phyloP scores from a whole-genome alignment of 2,113 vertebrate genomes.

The Thalassarche chlororhynchos region DNA sequence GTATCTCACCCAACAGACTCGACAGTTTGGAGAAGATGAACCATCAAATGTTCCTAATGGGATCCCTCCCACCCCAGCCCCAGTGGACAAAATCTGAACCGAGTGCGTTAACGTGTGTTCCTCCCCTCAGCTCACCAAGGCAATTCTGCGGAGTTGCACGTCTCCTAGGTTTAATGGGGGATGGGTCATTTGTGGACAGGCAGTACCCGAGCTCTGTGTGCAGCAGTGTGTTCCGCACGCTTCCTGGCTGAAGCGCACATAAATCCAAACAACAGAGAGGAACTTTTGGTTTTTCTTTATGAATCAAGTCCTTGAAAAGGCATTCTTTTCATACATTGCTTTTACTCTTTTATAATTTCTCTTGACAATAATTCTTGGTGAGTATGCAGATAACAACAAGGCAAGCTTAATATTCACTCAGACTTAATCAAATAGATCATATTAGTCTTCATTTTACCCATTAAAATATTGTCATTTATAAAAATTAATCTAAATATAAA shows the following conservation, averaged over 20 bases:
- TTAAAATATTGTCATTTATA: slow-evolving; percentile 84
- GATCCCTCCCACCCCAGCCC: neutral
- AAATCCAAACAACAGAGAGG: slow-evolving; percentile 28
- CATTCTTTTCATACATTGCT: slow-evolving; percentile 67
- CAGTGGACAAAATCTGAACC: neutral
- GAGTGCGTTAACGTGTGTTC: accelerated
- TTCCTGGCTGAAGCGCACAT: neutral
- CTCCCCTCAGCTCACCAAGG: neutral
- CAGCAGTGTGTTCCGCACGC: accelerated
- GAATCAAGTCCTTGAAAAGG: slow-evolving; percentile 33
- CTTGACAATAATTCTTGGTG: slow-evolving; percentile 67
- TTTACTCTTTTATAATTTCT: slow-evolving; percentile 74
- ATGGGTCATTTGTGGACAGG: neutral
- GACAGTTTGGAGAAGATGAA: neutral
- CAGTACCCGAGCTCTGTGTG: accelerated
- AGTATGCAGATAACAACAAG: slow-evolving; percentile 71
- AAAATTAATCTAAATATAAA: slow-evolving; percentile 84
- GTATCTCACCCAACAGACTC: neutral
- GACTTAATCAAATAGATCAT: slow-evolving; percentile 64
- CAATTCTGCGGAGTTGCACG: accelerated
- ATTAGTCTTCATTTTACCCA: slow-evolving; percentile 67
- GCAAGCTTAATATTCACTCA: slow-evolving; percentile 71
- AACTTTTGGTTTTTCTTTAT: slow-evolving; percentile 49
- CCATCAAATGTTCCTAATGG: neutral
- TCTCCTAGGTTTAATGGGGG: accelerated